A percentile compares a stretch with the other conserved stretches of the same genome.
Conservation (phyloP, 2,888 invertebrate genomes). For the Eristalinus sepulchralis region DNA sequence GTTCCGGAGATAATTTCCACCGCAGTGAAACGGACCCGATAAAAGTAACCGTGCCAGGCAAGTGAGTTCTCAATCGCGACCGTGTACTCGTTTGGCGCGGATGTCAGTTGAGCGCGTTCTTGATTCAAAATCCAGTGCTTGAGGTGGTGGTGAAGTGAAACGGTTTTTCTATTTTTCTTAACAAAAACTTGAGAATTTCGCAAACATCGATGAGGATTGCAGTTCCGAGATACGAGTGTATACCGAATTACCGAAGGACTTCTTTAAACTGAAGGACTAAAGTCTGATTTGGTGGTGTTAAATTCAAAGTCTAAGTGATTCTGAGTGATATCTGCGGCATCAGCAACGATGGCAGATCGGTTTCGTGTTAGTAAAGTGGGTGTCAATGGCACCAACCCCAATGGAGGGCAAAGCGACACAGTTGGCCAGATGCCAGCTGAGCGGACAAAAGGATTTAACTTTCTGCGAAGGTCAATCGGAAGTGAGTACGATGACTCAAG, state of each 20-base stretch:
- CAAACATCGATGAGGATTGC: slow-evolving; percentile 18
- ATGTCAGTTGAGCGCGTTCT: slow-evolving; percentile 25
- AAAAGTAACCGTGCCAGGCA: slow-evolving; percentile 50
- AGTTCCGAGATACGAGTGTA: neutral
- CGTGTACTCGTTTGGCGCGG: slow-evolving; percentile 47
- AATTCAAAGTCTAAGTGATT: neutral
- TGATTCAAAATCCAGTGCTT: slow-evolving; percentile 22
- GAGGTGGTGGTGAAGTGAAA: slow-evolving; percentile 12
- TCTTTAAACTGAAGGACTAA: neutral
- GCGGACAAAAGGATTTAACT: slow-evolving; percentile 70
- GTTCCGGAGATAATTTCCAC: slow-evolving; percentile 45
- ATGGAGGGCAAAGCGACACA: slow-evolving; percentile 50
- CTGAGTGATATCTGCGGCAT: neutral
- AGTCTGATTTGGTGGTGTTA: neutral
- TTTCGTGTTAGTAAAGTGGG: slow-evolving; percentile 77
- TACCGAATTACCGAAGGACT: neutral
- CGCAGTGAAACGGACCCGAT: slow-evolving; percentile 23
- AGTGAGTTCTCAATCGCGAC: slow-evolving; percentile 62
- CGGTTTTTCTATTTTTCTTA: neutral
- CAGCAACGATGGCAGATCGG: slow-evolving; percentile 75
- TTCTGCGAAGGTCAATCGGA: slow-evolving; percentile 74
- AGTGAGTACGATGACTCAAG: slow-evolving; percentile 73
- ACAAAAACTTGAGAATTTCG: neutral
- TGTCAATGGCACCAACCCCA: slow-evolving; percentile 67
- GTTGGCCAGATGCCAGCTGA: slow-evolving; percentile 36